A percentile compares a stretch with the other conserved stretches of the same genome.
Evolutionary conservation across 2,797 vertebrate genomes (phyloP).

Genomic region (Mastacembelus armatus): DNA sequence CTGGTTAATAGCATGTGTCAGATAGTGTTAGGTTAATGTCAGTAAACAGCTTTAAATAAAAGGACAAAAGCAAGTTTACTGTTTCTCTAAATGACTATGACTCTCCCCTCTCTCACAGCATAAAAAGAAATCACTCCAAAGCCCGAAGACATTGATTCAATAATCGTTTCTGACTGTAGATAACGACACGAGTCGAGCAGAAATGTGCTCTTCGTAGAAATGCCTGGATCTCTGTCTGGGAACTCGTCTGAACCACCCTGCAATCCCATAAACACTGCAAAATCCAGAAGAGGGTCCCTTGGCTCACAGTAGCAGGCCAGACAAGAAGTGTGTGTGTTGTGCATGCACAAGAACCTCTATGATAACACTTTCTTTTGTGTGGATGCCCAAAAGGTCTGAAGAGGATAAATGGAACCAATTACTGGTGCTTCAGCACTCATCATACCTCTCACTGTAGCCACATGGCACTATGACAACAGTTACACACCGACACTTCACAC

Average conservation of each 20-base stretch:
- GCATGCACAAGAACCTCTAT: slow-evolving; percentile 15
- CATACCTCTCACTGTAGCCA: slow-evolving; percentile 27
- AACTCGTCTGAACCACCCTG: slow-evolving; percentile 21
- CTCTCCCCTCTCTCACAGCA: slow-evolving; percentile 11
- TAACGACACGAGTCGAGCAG: slow-evolving; percentile 2
- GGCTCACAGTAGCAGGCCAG: neutral
- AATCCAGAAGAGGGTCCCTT: slow-evolving; percentile 36
- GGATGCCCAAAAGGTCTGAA: slow-evolving; percentile 53
- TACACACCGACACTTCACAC: slow-evolving; percentile 42
- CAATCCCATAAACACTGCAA: slow-evolving; percentile 40
- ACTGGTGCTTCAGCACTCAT: slow-evolving; percentile 46
- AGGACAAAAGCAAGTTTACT: slow-evolving; percentile 59
- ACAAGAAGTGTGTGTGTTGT: slow-evolving; percentile 11
- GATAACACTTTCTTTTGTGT: slow-evolving; percentile 36
- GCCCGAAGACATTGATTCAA: too few relatives aligned
- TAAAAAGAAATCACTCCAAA: slow-evolving; percentile 35
- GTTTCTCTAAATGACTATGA: slow-evolving; percentile 55
- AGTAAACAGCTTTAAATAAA: slow-evolving; percentile 66
- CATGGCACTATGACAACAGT: slow-evolving; percentile 47
- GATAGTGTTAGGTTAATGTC: slow-evolving; percentile 52
- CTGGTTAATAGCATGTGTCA: slow-evolving; percentile 55
- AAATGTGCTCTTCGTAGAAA: slow-evolving; percentile 38
- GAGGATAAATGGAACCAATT: slow-evolving; percentile 68
- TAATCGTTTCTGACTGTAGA: slow-evolving; percentile 24
- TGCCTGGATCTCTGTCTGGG: slow-evolving; percentile 16